These are phyloP conservation scores for Capra hircus DNA, from an alignment of 2,113 vertebrate species.

Conservation along the genomic window DNA sequence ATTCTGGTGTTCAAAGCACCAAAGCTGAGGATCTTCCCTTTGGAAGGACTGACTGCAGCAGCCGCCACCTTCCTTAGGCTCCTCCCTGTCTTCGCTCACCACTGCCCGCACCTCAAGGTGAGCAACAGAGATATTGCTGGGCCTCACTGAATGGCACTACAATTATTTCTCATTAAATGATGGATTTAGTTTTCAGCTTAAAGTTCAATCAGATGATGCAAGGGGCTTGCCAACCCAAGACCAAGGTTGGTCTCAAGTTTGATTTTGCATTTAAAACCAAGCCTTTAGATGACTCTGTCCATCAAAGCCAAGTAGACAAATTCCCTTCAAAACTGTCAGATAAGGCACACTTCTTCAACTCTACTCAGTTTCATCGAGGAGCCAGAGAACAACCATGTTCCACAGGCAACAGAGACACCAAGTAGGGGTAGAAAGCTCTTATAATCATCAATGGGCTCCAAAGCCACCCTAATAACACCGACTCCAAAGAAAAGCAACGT, in stretches of 20 bases:
- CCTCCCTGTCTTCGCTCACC: not conserved
- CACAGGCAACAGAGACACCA: not conserved
- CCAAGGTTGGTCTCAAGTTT: not conserved
- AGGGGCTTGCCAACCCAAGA: not conserved
- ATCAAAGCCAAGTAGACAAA: not conserved
- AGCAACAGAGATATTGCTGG: too few species aligned
- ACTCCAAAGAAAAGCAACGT: not conserved
- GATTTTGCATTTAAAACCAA: not conserved
- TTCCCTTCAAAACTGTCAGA: not conserved
- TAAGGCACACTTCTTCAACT: not conserved
- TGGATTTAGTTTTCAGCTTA: not conserved
- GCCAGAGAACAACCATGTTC: not conserved
- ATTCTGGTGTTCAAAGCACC: constrained; percentile 71
- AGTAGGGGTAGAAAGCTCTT: not conserved
- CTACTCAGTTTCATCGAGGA: not conserved
- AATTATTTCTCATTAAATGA: not conserved
- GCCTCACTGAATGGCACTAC: not conserved
- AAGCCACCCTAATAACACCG: not conserved
- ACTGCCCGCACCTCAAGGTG: not conserved
- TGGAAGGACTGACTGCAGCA: constrained; percentile 52
- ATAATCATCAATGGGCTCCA: not conserved
- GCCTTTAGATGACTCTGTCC: not conserved
- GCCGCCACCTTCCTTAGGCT: not conserved
- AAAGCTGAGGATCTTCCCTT: constrained; percentile 55
- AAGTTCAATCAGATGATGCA: not conserved